phyloP scores from a whole-genome alignment of 1,140 invertebrate genomes.

The Arctopsyche grandis region DNA sequence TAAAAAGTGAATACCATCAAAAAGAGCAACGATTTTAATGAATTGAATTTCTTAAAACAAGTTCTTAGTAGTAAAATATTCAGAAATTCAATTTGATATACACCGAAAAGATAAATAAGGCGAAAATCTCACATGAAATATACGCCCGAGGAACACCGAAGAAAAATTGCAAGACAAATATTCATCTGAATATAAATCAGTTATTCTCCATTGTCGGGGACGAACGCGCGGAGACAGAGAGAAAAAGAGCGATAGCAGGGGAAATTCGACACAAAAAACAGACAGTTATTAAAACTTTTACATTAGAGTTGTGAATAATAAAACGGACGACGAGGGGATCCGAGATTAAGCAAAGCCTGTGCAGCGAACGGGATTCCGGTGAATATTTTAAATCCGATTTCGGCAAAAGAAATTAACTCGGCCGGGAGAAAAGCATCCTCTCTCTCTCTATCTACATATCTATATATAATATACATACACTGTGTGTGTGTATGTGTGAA shows the following conservation, averaged over 20 bases:
- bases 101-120: slow-evolving; percentile 21
- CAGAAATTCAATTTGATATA: too few species aligned
- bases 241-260: slow-evolving; percentile 1
- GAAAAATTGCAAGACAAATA: slow-evolving; percentile 30
- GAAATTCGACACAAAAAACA: slow-evolving; percentile 49
- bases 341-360: slow-evolving; percentile 40
- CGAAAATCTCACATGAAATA: slow-evolving; percentile 23
- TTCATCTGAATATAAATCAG: slow-evolving; percentile 36
- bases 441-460: too few species aligned
- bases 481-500: slow-evolving; percentile 36
- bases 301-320: slow-evolving; percentile 56
- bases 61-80: too few species aligned
- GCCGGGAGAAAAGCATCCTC: slow-evolving; percentile 31
- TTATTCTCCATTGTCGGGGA: not conserved
- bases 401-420: slow-evolving; percentile 49
- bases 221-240: not conserved
- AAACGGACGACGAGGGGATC: slow-evolving; percentile 37
- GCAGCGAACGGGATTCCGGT: slow-evolving; percentile 48
- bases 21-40: too few species aligned
- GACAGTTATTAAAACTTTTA: slow-evolving; percentile 56
- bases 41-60: too few species aligned
- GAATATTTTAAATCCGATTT: slow-evolving; percentile 53
- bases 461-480: too few species aligned
- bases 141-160: not conserved
- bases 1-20: too few species aligned